Evolutionary conservation across 1,140 invertebrate species (phyloP).

Genomic region (Diorhabda sublineata): DNA sequence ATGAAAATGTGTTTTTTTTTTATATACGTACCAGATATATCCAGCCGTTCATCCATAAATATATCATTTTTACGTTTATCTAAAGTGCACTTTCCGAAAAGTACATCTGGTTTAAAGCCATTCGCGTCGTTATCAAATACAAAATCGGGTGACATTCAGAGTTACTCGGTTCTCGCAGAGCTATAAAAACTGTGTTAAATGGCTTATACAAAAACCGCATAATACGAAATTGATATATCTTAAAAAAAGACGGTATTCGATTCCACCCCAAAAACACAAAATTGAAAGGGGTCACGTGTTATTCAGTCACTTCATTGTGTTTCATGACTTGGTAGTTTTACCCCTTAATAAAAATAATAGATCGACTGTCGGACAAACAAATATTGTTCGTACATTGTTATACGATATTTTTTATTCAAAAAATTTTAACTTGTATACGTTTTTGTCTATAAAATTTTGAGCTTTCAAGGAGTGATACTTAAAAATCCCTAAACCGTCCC

Average conservation of each 20-base stretch:
- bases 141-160: slow-evolving; percentile 15
- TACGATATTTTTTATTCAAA: too few species aligned
- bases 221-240: slow-evolving; percentile 39
- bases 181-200: slow-evolving; percentile 35
- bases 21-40: background rate
- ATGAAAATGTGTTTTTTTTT: too few species aligned
- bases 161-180: slow-evolving; percentile 12
- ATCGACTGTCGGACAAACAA: too few species aligned
- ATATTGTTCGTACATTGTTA: too few species aligned
- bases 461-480: too few species aligned
- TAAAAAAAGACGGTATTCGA: slow-evolving; percentile 14
- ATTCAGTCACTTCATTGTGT: slow-evolving; percentile 35
- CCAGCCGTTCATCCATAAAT: slow-evolving; percentile 13
- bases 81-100: slow-evolving; percentile 17
- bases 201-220: slow-evolving; percentile 32
- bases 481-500: too few species aligned
- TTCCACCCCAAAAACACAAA: slow-evolving; percentile 33
- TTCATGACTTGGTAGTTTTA: slow-evolving; percentile 38
- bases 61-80: slow-evolving; percentile 16
- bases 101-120: slow-evolving; percentile 15
- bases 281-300: slow-evolving; percentile 37
- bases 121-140: slow-evolving; percentile 11
- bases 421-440: too few species aligned
- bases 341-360: slow-evolving; percentile 25
- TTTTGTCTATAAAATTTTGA: too few species aligned